Conservation (phyloP, 1,140 invertebrate species). For the Drosophila azteca region DNA sequence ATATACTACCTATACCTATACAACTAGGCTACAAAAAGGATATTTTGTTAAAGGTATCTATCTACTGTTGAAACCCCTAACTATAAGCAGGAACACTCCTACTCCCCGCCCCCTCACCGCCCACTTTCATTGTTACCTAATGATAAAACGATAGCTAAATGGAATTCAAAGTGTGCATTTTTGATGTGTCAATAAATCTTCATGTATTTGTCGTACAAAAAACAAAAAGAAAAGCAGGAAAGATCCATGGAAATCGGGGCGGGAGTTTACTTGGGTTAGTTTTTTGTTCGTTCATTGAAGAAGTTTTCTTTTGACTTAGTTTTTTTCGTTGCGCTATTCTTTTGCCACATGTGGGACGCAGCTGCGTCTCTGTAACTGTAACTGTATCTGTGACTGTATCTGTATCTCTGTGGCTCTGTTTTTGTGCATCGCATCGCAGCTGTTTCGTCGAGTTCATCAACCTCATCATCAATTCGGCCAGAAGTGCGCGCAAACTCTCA, state of each 20-base stretch:
- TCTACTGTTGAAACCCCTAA: slow-evolving; percentile 27
- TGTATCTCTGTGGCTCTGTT: slow-evolving; percentile 26
- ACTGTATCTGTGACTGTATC: slow-evolving; percentile 4
- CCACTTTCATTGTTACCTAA: slow-evolving; percentile 37
- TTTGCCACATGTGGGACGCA: slow-evolving; percentile 27
- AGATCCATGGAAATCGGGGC: slow-evolving; percentile 1
- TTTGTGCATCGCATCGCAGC: slow-evolving; percentile 32
- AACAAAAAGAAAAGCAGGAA: not conserved
- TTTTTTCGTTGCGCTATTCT: slow-evolving; percentile 25
- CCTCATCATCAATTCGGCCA: slow-evolving; percentile 58
- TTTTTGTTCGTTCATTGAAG: not conserved
- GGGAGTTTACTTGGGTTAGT: slow-evolving; percentile 29
- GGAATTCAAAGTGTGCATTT: slow-evolving; percentile 67
- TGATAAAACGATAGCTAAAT: slow-evolving; percentile 56
- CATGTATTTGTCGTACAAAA: slow-evolving; percentile 70
- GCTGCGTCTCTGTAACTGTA: slow-evolving; percentile 15
- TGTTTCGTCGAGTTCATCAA: slow-evolving; percentile 55
- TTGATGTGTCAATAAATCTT: slow-evolving; percentile 80
- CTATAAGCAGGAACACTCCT: not conserved
- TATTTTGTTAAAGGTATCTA: slow-evolving; percentile 45
- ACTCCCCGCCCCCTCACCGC: not conserved
- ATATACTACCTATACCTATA: slow-evolving; percentile 23
- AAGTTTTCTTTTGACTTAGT: slow-evolving; percentile 43
- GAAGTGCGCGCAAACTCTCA: too few relatives aligned
- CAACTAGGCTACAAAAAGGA: slow-evolving; percentile 17